phyloP scores from a whole-genome alignment of 2,888 invertebrate genomes.

The Girardia tigrina region DNA sequence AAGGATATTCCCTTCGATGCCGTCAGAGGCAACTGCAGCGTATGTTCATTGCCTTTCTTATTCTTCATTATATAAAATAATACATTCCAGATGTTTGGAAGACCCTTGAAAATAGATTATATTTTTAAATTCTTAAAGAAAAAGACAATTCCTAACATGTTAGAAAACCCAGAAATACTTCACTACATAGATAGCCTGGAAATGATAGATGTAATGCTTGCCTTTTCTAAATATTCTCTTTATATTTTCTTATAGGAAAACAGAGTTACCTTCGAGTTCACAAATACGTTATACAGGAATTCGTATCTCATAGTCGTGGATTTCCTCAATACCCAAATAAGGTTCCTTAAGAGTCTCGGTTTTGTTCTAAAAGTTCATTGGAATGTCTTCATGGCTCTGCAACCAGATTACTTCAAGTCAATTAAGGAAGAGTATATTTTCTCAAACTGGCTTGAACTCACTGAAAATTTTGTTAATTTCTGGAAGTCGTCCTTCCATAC shows the following conservation, averaged over 20 bases:
- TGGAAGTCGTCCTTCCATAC: neutral
- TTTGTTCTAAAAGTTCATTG: neutral
- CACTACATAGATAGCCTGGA: neutral
- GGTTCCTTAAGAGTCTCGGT: neutral
- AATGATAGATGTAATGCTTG: neutral
- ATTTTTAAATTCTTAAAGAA: too few relatives aligned
- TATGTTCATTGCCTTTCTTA: too few relatives aligned
- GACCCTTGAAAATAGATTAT: too few relatives aligned
- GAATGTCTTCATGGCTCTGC: neutral
- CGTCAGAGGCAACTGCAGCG: too few relatives aligned
- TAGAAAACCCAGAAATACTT: too few relatives aligned
- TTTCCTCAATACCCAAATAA: neutral
- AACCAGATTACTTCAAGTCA: neutral
- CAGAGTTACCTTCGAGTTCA: neutral
- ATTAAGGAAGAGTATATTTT: neutral
- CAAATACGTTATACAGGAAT: neutral
- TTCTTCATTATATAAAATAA: too few relatives aligned
- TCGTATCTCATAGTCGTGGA: neutral
- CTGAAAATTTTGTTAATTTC: neutral
- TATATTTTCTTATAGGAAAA: neutral
- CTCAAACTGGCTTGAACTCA: neutral
- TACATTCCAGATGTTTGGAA: too few relatives aligned
- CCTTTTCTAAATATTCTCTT: neutral
- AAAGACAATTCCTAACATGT: too few relatives aligned
- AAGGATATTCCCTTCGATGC: too few relatives aligned